phyloP scores from a whole-genome alignment of 2,113 vertebrate genomes.

The Balaeniceps rex region DNA sequence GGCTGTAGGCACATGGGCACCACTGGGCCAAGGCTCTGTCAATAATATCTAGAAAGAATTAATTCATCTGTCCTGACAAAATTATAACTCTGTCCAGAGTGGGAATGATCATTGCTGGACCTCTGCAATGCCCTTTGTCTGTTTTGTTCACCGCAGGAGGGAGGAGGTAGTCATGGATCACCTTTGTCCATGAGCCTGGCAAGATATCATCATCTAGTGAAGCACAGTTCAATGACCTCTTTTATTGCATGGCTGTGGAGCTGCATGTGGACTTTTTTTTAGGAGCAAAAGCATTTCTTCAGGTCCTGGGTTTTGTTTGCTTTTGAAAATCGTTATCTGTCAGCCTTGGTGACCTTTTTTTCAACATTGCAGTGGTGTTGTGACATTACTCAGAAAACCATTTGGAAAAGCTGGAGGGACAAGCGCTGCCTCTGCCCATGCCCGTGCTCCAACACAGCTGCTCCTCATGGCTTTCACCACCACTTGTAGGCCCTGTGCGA shows the following conservation, averaged over 20 bases:
- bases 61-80: neutral
- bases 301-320: neutral
- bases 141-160: neutral
- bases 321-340: conserved; percentile 41
- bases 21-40: neutral
- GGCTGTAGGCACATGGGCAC: neutral
- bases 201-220: neutral
- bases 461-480: neutral
- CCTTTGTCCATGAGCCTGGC: neutral
- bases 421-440: neutral
- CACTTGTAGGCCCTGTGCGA: accelerated
- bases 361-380: neutral
- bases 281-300: neutral
- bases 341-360: neutral
- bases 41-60: neutral
- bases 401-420: neutral
- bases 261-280: neutral
- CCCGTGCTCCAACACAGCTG: accelerated
- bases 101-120: neutral
- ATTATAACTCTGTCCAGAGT: neutral
- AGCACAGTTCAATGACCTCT: neutral
- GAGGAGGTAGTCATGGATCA: conserved; percentile 2
- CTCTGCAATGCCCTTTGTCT: neutral
- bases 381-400: neutral
- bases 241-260: conserved; percentile 6